These are phyloP conservation scores for Synergus gifuensis DNA, from an alignment of 2,888 invertebrate species.

Conservation along the genomic window DNA sequence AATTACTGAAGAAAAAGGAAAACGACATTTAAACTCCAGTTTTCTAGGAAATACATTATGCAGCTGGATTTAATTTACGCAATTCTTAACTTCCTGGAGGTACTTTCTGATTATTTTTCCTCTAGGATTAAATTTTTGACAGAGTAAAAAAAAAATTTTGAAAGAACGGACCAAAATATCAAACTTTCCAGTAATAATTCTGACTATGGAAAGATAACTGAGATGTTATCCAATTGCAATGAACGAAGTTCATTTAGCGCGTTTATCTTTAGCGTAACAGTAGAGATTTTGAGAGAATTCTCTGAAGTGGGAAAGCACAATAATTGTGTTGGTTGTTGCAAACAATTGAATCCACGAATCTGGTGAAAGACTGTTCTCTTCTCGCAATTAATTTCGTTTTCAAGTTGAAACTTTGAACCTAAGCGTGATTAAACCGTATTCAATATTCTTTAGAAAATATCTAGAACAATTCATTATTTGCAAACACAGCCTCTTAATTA, in stretches of 20 bases:
- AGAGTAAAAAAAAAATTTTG: background rate
- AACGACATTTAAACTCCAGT: constrained; percentile 40
- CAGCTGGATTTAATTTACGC: constrained; percentile 61
- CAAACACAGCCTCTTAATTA: background rate
- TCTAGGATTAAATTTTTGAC: constrained; percentile 56
- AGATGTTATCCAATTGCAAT: constrained; percentile 10
- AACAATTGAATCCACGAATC: constrained; percentile 20
- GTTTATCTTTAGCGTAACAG: background rate
- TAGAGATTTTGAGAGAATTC: constrained; percentile 14
- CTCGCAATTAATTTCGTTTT: background rate
- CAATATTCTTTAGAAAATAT: background rate
- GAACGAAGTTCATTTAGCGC: constrained; percentile 12
- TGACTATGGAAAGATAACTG: background rate
- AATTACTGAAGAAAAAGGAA: constrained; percentile 45
- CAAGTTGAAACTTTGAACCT: background rate
- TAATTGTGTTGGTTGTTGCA: constrained; percentile 9
- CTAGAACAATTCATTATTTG: background rate
- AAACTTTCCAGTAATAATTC: background rate
- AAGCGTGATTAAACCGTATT: background rate
- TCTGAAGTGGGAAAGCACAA: constrained; percentile 9
- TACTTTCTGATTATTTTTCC: constrained; percentile 63
- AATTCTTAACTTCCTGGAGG: constrained; percentile 54
- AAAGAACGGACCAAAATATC: background rate
- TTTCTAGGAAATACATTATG: constrained; percentile 55
- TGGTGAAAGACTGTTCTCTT: background rate